A percentile compares a stretch with the other conserved stretches of the same genome.
Conservation (phyloP, 2,797 vertebrate genomes). For the Gobio occitaniae region DNA sequence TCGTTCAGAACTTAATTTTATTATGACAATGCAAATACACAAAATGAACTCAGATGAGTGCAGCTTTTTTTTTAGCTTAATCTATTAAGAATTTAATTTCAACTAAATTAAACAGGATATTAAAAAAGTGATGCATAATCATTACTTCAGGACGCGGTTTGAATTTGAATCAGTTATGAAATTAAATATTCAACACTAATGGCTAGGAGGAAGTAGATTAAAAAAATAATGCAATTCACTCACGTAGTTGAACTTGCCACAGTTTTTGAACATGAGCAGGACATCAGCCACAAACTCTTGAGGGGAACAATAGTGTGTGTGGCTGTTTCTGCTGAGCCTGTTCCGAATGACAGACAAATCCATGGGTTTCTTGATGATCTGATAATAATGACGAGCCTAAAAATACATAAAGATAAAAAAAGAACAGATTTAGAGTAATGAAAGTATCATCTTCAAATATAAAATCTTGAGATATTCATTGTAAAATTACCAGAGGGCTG, state of each 20-base stretch:
- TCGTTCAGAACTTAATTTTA: conserved; percentile 28
- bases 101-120: conserved; percentile 50
- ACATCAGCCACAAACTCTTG: conserved; percentile 93
- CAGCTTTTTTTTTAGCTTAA: conserved; percentile 36
- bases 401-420: conserved; percentile 40
- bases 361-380: conserved; percentile 98
- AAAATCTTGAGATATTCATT: not conserved
- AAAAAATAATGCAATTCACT: conserved; percentile 67
- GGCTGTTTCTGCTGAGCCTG: conserved; percentile 86
- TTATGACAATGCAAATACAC: conserved; percentile 42
- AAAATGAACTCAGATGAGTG: conserved; percentile 35
- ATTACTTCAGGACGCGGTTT: not conserved
- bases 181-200: conserved; percentile 48
- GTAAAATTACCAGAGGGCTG: conserved; percentile 90
- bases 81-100: conserved; percentile 41
- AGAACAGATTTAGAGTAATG: conserved; percentile 7
- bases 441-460: not conserved
- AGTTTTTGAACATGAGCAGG: conserved; percentile 96
- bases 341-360: conserved; percentile 92
- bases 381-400: conserved; percentile 97
- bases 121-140: conserved; percentile 47
- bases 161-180: conserved; percentile 41
- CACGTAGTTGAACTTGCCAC: conserved; percentile 99
- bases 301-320: conserved; percentile 83
- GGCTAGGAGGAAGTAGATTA: conserved; percentile 6